Conservation (phyloP, 2,113 vertebrate genomes). For the Daboia siamensis region DNA sequence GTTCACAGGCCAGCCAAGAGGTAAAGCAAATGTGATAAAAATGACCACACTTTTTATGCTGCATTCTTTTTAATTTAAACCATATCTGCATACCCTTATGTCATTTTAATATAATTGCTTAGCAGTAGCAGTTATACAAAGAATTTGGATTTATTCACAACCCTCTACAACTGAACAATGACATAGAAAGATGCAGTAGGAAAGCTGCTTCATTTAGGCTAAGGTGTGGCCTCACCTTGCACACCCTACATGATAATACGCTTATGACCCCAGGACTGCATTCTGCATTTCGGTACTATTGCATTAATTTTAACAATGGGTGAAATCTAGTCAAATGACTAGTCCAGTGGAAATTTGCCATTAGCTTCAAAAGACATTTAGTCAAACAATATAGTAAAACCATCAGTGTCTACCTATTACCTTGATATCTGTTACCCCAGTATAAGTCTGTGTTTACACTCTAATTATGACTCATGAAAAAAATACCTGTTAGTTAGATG, state of each 20-base stretch:
- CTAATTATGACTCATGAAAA: neutral
- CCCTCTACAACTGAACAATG: neutral
- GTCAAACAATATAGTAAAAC: constrained; percentile 1
- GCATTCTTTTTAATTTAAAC: neutral
- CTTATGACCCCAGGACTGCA: neutral
- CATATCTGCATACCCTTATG: neutral
- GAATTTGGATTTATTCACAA: neutral
- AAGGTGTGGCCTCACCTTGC: neutral
- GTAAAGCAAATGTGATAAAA: neutral
- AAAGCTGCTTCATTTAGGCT: neutral
- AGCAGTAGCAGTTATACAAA: neutral
- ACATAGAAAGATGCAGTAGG: neutral
- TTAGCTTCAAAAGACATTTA: constrained; percentile 21
- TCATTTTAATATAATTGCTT: neutral
- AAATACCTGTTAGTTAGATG: constrained; percentile 14
- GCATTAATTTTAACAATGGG: constrained; percentile 6
- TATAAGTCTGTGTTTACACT: neutral
- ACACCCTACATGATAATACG: neutral
- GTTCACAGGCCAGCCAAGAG: neutral
- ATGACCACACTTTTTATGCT: neutral
- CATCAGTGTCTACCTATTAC: neutral
- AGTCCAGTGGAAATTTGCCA: constrained; percentile 33
- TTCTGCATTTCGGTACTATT: neutral
- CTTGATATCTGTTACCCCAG: constrained; percentile 2
- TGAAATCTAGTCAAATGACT: neutral